Base-by-base conservation (phyloP, 1,140 invertebrate genomes). In the Atta texana region DNA sequence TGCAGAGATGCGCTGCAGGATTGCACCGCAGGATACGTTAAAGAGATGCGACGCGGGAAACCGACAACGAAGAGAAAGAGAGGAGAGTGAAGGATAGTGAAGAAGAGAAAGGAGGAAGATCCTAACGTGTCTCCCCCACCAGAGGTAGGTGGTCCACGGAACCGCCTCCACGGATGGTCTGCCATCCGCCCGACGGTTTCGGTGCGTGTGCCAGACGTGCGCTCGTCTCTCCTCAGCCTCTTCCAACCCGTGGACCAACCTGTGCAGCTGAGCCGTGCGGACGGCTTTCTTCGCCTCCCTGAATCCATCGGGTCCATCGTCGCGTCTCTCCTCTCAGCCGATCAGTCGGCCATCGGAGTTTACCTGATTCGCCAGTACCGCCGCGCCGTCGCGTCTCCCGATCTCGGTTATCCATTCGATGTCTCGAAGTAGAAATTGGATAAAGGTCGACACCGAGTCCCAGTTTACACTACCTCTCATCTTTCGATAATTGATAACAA, bases 131-230 rank as follows among this genome's bases (percentile, higher is more conserved):
- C 39, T 66, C 92, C 76, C 92, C 91, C 92, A 93, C 92, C 92
- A 91, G 82, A 84, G 81, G 92, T 92, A 94, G 94, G 94, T 94
- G 92, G 94, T 94, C 93, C 93, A 93, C 93, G 92, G 93, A 93
- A 94, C 93, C 92, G 92, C 93, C 92, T 93, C 92, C 91, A 80
- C 91, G 91, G 91, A 92, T 87, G 90, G 89, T 92, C 91, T 91
- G 87, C 89, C 89, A 88, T 87, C 69, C 86, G 59, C n/a, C 61
- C 69, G 80, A 74, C 78, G 80, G 89, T 91, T 91, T 80, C 53
- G 49, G 75, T 82, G 86, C 90, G 90, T 93, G 93, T 93, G 91
- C 92, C 89, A 91, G 91, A 92, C 88, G 90, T 89, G 87, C 89
- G 92, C 85, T 89, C 87, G 59, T 72, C 57, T 39, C 28, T 34